A percentile compares a stretch with the other conserved stretches of the same genome.
Evolutionary conservation across 2,888 invertebrate species (phyloP).

Genomic region (Brachyptera putata): DNA sequence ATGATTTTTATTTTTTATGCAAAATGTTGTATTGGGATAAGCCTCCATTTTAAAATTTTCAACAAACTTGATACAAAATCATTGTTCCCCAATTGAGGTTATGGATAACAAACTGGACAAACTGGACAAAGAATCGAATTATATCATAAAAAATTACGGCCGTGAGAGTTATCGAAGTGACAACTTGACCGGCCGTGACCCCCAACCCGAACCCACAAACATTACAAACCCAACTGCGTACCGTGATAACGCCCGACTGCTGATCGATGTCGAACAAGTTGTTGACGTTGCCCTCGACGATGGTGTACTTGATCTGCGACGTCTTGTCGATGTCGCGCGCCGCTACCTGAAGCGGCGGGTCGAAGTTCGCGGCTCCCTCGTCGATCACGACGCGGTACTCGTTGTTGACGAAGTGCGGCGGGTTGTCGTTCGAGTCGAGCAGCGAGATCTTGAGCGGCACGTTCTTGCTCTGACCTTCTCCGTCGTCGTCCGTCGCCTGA

Average conservation of each 20-base stretch:
- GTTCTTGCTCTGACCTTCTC: constrained; percentile 70
- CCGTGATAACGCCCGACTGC: constrained; percentile 61
- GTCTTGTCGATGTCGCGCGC: constrained; percentile 78
- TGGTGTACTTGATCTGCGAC: constrained; percentile 73
- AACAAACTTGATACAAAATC: too few species aligned
- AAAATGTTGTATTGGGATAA: too few species aligned
- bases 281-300: constrained; percentile 57
- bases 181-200: too few species aligned
- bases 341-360: constrained; percentile 59
- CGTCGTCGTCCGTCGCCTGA: constrained; percentile 81
- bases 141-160: too few species aligned
- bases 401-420: constrained; percentile 73
- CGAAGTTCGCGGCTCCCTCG: constrained; percentile 80
- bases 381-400: constrained; percentile 78
- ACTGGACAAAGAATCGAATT: too few species aligned
- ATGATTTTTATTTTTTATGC: too few species aligned
- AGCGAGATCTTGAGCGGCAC: constrained; percentile 76
- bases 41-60: too few species aligned
- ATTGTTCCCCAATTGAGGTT: too few species aligned
- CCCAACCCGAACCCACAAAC: too few species aligned
- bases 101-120: too few species aligned
- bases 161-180: too few species aligned
- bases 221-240: too few species aligned
- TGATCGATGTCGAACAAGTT: constrained; percentile 67
- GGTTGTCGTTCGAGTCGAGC: constrained; percentile 83